A percentile compares a stretch with the other conserved stretches of the same genome.
phyloP scores from a whole-genome alignment of 2,888 invertebrate genomes.

The Drosophila colorata region DNA sequence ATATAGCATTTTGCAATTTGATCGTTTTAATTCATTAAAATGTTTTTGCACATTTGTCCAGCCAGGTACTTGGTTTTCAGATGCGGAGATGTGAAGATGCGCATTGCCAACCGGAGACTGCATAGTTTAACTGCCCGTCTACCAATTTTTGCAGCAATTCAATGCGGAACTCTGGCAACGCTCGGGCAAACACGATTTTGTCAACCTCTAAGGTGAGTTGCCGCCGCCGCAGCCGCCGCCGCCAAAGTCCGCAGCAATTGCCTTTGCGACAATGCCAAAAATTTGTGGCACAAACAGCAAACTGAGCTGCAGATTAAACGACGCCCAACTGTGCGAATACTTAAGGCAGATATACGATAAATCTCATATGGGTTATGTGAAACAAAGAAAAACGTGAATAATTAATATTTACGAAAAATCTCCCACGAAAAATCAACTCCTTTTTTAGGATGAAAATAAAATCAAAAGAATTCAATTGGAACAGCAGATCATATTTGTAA shows the following conservation, averaged over 20 bases:
- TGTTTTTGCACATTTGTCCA: conserved; percentile 64
- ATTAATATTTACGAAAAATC: conserved; percentile 14
- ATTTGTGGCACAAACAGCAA: conserved; percentile 66
- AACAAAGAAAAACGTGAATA: conserved; percentile 1
- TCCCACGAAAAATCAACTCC: too few relatives aligned
- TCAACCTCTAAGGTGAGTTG: conserved; percentile 70
- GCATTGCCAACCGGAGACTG: conserved; percentile 32
- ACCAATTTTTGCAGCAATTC: conserved; percentile 65
- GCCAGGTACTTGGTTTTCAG: conserved; percentile 19
- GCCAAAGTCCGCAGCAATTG: conserved; percentile 39
- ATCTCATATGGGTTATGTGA: conserved; percentile 25
- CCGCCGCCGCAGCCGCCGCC: conserved; percentile 32
- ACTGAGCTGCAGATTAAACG: conserved; percentile 47
- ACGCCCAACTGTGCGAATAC: conserved; percentile 53
- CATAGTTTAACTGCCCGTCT: conserved; percentile 65
- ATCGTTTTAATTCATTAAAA: conserved; percentile 75
- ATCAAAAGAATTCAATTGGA: not conserved
- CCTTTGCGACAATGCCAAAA: conserved; percentile 65
- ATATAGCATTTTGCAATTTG: conserved; percentile 37
- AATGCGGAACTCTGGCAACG: conserved; percentile 73
- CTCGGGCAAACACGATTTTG: conserved; percentile 75
- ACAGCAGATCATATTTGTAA: not conserved
- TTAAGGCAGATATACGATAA: conserved; percentile 14
- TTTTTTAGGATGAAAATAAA: too few relatives aligned
- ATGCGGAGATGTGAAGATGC: conserved; percentile 45